These are phyloP conservation scores for Notiomystis cincta DNA, from an alignment of 2,113 vertebrate genomes.

Conservation along the genomic window DNA sequence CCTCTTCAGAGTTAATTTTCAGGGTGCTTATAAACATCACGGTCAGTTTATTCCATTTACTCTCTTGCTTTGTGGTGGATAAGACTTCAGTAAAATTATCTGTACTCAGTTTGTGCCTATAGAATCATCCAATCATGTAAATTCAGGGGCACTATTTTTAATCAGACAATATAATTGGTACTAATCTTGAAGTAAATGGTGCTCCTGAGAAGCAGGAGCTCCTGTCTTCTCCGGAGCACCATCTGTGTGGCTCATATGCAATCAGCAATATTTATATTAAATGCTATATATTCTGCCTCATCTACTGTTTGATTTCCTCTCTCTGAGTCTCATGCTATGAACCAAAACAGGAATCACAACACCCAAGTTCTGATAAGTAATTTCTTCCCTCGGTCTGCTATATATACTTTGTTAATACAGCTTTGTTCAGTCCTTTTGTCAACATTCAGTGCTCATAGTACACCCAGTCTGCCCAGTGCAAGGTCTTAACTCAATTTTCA, in stretches of 20 bases:
- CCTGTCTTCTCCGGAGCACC: constrained; percentile 20
- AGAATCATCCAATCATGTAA: constrained; percentile 54
- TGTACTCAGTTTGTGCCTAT: constrained; percentile 16
- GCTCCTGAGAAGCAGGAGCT: constrained; percentile 33
- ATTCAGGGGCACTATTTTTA: constrained; percentile 60
- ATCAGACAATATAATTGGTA: constrained; percentile 61
- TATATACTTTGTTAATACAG: neutral
- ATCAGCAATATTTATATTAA: constrained; percentile 52
- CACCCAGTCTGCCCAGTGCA: neutral
- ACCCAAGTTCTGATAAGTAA: neutral
- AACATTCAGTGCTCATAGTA: neutral
- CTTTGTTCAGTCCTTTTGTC: neutral
- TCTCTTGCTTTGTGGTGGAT: neutral
- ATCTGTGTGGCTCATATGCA: constrained; percentile 38
- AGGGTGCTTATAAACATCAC: neutral
- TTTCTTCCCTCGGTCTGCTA: neutral
- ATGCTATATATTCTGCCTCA: constrained; percentile 20
- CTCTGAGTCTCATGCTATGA: neutral
- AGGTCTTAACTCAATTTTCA: neutral
- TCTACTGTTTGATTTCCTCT: constrained; percentile 27
- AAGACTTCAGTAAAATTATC: neutral
- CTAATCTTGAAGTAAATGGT: constrained; percentile 57
- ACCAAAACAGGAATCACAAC: neutral
- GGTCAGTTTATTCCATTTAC: constrained; percentile 11
- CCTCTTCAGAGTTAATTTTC: constrained; percentile 16